Conservation (phyloP, 37 sponge, comb jelly and placozoan species). For the Trichoplax adhaerens region DNA sequence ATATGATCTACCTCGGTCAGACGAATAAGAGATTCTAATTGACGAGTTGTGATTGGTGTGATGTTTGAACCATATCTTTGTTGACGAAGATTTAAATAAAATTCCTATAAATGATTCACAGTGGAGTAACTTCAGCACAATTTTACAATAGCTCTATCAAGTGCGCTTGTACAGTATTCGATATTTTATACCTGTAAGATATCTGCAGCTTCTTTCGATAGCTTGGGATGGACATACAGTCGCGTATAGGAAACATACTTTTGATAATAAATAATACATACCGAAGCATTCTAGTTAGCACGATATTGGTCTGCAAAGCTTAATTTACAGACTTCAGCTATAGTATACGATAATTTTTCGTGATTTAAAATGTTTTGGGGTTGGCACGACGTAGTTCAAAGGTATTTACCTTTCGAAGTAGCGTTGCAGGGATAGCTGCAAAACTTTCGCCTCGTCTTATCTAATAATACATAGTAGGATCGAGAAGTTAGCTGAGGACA, state of each 20-base stretch:
- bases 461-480: too few species aligned
- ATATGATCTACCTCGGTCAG: conserved; percentile 55
- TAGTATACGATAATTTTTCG: too few species aligned
- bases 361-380: too few species aligned
- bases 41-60: conserved; percentile 90
- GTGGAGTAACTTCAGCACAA: not conserved
- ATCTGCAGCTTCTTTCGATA: conserved; percentile 54
- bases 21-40: conserved; percentile 88
- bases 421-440: conserved; percentile 53
- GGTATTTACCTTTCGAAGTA: conserved; percentile 48
- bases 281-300: not conserved
- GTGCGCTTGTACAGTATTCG: not conserved
- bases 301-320: too few species aligned
- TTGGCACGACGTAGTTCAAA: too few species aligned
- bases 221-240: conserved; percentile 53
- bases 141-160: not conserved
- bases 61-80: conserved; percentile 33
- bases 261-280: too few species aligned
- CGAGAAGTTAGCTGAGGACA: too few species aligned
- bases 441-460: conserved; percentile 16
- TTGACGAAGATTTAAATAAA: conserved; percentile 70
- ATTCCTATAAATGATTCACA: conserved; percentile 27
- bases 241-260: conserved; percentile 52
- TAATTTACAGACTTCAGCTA: too few species aligned
- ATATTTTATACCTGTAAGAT: conserved; percentile 33